Base-by-base conservation (phyloP, 1,140 invertebrate species). In the Oryctes rhinoceros region DNA sequence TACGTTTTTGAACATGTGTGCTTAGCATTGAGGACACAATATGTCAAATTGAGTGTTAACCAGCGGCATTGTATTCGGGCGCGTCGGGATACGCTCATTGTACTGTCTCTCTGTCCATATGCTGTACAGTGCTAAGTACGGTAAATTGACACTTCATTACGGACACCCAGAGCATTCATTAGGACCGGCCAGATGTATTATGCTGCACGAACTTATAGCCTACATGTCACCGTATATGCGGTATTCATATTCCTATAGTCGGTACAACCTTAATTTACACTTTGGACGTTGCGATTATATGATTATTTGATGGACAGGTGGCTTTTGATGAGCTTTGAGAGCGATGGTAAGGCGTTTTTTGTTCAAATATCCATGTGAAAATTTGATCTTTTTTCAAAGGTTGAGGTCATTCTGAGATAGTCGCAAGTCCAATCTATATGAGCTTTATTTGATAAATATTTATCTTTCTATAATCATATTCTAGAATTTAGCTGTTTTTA, bases 31-130 rank as follows among this genome's bases (percentile, higher is more conserved):
- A 59, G 59, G 65, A 59, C 44, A 85, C 85, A 85, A 85, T 86
- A 86, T 85, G 85, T 84, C 84, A 86, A 86, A 86, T 86, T 86
- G 85, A 85, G 85, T 86, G 85, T 86, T 83, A 86, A 86, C 85
- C 81, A 78, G 78, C 44, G 24, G 78, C 53, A 80, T 81, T 79
- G 81, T 83, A 78, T 67, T 37, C 65, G 49, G 53, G 78, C 79
- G 75, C 71, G 49, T 37, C 65, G 65, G 65, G 65, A 71, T 71
- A 20, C 65, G 65, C 65, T 71, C 65, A 71, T 71, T 71, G 65
- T 71, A 24, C 48, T 30, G 39, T 10, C 9, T 10, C 39, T 11
- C n/a, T 35, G n/a, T 82, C 78, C 81, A 84, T 84, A 84, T 84
- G 82, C 79, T 84, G 80, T 71, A 24, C 20, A 49, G 76, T 35